phyloP scores from a whole-genome alignment of 2,888 invertebrate species.

The Catotricha subobsoleta region DNA sequence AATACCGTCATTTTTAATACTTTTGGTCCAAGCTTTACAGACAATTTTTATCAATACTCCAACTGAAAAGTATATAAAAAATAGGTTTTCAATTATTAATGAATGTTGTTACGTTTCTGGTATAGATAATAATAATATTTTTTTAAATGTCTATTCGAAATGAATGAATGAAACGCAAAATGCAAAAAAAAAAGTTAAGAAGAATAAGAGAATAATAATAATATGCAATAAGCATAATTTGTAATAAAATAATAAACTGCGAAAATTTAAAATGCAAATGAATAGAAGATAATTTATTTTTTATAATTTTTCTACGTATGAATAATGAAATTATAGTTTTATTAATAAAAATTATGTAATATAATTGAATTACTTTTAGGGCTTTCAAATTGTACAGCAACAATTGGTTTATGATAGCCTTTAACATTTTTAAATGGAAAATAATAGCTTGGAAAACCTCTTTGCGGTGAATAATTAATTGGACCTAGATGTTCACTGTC shows the following conservation, averaged over 20 bases:
- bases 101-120: no score
- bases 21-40: conserved; percentile 85
- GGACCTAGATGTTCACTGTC: conserved; percentile 90
- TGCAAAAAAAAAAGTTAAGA: no score
- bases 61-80: no score
- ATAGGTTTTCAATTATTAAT: no score
- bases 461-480: conserved; percentile 63
- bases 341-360: background rate
- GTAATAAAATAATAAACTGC: background rate
- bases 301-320: no score
- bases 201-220: no score
- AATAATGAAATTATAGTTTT: background rate
- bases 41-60: conserved; percentile 83
- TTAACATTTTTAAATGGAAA: conserved; percentile 73
- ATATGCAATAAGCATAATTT: no score
- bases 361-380: conserved; percentile 55
- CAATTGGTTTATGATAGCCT: conserved; percentile 75
- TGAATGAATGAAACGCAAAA: no score
- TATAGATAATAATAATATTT: no score
- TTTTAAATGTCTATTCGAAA: no score
- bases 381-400: conserved; percentile 71
- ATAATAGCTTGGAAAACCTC: conserved; percentile 69
- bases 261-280: background rate
- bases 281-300: background rate
- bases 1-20: conserved; percentile 70